These are phyloP conservation scores for Hydra vulgaris DNA, from an alignment of 30 jellyfish, hydroid and myxozoan species.

Conservation along the genomic window DNA sequence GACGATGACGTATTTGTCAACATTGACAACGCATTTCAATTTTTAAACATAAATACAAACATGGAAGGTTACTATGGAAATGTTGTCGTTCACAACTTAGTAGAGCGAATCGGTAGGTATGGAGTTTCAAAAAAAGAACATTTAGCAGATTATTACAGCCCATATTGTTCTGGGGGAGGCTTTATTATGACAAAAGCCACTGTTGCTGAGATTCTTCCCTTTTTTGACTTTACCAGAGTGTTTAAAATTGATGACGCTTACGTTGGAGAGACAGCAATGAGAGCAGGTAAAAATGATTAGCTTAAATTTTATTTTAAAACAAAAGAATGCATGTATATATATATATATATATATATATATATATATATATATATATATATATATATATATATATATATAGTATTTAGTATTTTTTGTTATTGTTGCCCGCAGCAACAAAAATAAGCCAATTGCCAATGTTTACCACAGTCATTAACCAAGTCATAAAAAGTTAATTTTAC, in stretches of 20 bases:
- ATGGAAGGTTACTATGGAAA: slow-evolving; percentile 10
- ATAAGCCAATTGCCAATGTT: too few species aligned
- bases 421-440: too few species aligned
- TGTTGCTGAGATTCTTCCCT: slow-evolving; percentile 15
- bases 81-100: background rate
- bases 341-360: too few species aligned
- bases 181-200: slow-evolving; percentile 18
- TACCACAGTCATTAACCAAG: too few species aligned
- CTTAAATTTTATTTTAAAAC: background rate
- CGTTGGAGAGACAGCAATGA: slow-evolving; percentile 12
- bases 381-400: too few species aligned
- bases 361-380: too few species aligned
- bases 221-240: slow-evolving; percentile 2
- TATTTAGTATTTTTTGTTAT: too few species aligned
- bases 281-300: slow-evolving; percentile 29
- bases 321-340: too few species aligned
- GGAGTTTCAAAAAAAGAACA: slow-evolving; percentile 25
- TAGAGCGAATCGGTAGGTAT: slow-evolving; percentile 21
- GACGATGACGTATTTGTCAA: slow-evolving; percentile 35
- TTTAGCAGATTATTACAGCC: slow-evolving; percentile 12
- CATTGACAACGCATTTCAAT: background rate
- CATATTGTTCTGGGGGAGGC: slow-evolving; percentile 45
- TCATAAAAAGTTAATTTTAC: too few species aligned
- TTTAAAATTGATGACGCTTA: slow-evolving; percentile 31
- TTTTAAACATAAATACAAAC: background rate